phyloP scores from a whole-genome alignment of 30 jellyfish, hydroid and myxozoan species.

The Hydractinia symbiolongicarpus region DNA sequence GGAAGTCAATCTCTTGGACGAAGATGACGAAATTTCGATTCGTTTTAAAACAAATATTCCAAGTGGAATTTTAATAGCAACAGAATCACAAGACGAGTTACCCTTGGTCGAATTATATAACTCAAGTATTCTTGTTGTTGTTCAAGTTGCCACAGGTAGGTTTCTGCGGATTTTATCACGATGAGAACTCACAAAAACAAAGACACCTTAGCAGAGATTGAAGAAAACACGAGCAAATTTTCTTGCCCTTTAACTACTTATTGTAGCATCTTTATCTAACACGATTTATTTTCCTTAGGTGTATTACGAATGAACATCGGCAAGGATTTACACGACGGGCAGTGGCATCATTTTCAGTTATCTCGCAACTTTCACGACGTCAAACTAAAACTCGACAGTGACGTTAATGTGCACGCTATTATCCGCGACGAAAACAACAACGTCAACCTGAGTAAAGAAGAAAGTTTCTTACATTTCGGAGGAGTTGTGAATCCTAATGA shows the following conservation, averaged over 20 bases:
- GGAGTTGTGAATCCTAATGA: not conserved
- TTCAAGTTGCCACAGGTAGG: too few relatives aligned
- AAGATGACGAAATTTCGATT: not conserved
- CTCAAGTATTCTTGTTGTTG: not conserved
- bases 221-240: too few relatives aligned
- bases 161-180: too few relatives aligned
- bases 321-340: constrained; percentile 4
- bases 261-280: too few relatives aligned
- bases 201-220: too few relatives aligned
- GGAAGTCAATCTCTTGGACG: not conserved
- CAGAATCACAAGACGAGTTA: not conserved
- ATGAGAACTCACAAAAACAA: too few relatives aligned
- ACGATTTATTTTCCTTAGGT: not conserved
- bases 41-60: not conserved
- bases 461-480: not conserved
- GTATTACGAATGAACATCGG: constrained; percentile 3
- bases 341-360: not conserved
- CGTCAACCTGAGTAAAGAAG: not conserved
- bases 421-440: not conserved
- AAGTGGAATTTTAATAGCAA: not conserved
- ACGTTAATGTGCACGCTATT: not conserved
- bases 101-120: not conserved
- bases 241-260: too few relatives aligned
- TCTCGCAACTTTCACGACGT: not conserved
- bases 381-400: not conserved